Percentiles rank a stretch among this genome's conserved stretches.
Evolutionary conservation across 2,113 vertebrate species (phyloP).

Genomic region (Sander lucioperca): DNA sequence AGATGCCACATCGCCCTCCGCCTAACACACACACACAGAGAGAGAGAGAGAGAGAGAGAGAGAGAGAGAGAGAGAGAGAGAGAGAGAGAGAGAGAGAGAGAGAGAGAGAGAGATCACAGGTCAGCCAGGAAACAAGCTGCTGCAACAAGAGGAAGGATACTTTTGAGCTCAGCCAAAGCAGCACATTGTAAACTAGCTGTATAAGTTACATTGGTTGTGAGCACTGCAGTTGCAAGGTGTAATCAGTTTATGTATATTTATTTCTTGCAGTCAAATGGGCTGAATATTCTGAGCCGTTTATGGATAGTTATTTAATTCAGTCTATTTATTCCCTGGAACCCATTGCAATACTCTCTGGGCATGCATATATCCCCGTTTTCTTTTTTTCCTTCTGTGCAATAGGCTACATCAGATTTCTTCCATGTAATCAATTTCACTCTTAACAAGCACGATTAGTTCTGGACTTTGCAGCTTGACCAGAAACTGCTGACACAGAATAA

Average conservation of each 20-base stretch:
- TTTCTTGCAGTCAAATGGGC: background rate
- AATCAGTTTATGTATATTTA: background rate
- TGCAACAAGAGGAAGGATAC: constrained; percentile 27
- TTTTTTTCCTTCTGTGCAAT: background rate
- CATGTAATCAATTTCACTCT: background rate
- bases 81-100: constrained; percentile 2
- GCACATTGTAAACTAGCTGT: background rate
- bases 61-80: constrained; percentile 7
- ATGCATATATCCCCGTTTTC: background rate
- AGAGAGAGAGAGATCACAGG: constrained; percentile 9
- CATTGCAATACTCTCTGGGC: background rate
- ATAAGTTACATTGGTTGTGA: background rate
- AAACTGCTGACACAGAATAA: constrained; percentile 46
- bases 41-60: constrained; percentile 6
- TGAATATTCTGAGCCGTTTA: background rate
- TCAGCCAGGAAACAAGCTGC: constrained; percentile 30
- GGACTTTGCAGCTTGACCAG: constrained; percentile 55
- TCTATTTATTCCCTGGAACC: background rate
- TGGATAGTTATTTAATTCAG: background rate
- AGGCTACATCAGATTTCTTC: background rate
- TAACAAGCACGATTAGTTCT: constrained; percentile 12
- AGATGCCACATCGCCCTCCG: constrained; percentile 94
- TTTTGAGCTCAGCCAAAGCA: background rate
- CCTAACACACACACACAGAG: constrained; percentile 78
- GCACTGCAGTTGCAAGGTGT: background rate